A percentile compares a stretch with the other conserved stretches of the same genome.
phyloP scores from a whole-genome alignment of 2,113 vertebrate species.

The Podarcis raffonei region DNA sequence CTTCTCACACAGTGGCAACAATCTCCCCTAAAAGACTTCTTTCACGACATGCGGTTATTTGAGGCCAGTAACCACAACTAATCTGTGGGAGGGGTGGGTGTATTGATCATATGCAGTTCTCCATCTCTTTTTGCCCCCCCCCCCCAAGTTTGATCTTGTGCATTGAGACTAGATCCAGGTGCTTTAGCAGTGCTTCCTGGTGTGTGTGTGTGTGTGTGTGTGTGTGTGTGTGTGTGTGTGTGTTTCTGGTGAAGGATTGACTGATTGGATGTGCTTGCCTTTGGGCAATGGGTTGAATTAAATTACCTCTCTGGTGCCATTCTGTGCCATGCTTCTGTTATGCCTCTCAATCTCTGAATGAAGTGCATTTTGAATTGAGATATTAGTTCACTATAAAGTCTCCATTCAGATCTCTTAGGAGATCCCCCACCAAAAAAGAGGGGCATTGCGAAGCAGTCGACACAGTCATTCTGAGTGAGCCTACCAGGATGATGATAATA shows the following conservation, averaged over 20 bases:
- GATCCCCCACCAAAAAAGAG: too few species aligned
- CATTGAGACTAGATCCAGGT: too few species aligned
- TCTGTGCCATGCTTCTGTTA: background rate
- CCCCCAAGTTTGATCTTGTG: background rate
- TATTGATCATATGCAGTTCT: background rate
- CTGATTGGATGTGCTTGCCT: background rate
- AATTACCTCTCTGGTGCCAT: background rate
- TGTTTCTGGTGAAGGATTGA: background rate
- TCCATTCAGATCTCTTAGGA: slow-evolving; percentile 19
- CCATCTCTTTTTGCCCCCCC: background rate
- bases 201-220: too few species aligned
- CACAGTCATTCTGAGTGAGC: background rate
- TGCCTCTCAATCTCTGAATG: background rate
- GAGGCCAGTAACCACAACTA: background rate
- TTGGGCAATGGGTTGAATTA: background rate
- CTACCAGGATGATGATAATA: background rate
- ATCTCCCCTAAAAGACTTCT: background rate
- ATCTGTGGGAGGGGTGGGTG: background rate
- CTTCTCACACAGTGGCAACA: background rate
- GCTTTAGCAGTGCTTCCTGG: background rate
- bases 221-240: too few species aligned
- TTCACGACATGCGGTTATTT: background rate
- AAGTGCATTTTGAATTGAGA: background rate
- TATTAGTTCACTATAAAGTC: slow-evolving; percentile 5
- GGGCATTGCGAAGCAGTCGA: background rate